Base-by-base conservation (phyloP, 2,888 invertebrate species). In the Oligia latruncula region DNA sequence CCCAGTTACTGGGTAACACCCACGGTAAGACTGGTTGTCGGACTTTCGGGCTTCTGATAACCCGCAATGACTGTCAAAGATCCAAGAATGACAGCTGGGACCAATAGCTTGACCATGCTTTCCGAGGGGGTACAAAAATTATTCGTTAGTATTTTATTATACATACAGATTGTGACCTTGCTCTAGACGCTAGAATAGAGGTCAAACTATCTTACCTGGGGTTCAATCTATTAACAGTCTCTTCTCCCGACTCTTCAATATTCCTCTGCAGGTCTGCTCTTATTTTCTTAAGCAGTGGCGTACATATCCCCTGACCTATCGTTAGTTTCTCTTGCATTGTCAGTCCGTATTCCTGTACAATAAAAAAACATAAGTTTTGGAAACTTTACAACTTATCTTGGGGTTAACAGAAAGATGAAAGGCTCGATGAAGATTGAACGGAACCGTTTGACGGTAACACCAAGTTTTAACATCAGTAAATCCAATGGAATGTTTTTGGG, bases 261-360 rank as follows among this genome's bases (percentile, higher is more conserved):
- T 99, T 99, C 79, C 99, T 97, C 93, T 99, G 99, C 72, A 99
- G 96, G 95, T 99, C 99, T 0, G 99, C 99, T 87, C 98, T 97
- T 87, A 99, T 99, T 95, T 99, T 99, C 92, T 99, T 98, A 84
- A 99, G 96, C 73, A 99, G 95, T 0, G 99, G 99, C 23, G 99
- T 99, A 93, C 99, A 99, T 87, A 99, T 99, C 3, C 99, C 99
- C 95, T 99, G 99, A 0, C 99, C 99, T 89, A 99, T 99, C 0
- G 99, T 98, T 82, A 99, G 95, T 93, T 99, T 99, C 95, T 99
- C 99, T 95, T 99, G 98, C 88, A 98, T 98, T 0, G 99, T 99
- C 89, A 99, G 97, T 23, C 99, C 99, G 93, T 99, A 99, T 95
- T 99, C 99, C 98, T 99, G 78, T 0, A 89, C 46, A 75, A 20